phyloP scores from a whole-genome alignment of 2,113 vertebrate species.

The Psammodynastes pulverulentus region DNA sequence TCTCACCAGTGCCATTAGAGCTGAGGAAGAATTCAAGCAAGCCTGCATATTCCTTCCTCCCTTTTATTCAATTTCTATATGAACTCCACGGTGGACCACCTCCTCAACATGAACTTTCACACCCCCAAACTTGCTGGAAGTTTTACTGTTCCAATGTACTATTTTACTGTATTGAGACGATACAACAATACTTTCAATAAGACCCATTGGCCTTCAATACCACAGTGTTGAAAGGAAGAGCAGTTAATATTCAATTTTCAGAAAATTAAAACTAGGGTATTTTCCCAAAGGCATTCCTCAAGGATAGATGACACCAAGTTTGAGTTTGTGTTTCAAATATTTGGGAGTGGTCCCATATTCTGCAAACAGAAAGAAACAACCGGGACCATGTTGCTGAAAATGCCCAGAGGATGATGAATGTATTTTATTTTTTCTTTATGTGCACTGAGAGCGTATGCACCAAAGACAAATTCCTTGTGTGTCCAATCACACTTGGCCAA shows the following conservation, averaged over 20 bases:
- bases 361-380: background rate
- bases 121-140: background rate
- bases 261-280: background rate
- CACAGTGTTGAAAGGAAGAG: background rate
- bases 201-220: background rate
- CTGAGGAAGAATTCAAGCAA: background rate
- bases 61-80: background rate
- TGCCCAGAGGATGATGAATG: background rate
- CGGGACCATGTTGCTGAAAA: background rate
- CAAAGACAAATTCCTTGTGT: too few relatives aligned
- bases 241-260: background rate
- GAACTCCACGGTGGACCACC: background rate
- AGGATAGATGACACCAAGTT: background rate
- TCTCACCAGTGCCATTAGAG: background rate
- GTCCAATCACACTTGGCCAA: too few relatives aligned
- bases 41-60: background rate
- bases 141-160: background rate
- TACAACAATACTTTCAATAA: background rate
- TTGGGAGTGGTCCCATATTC: background rate
- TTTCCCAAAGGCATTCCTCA: background rate
- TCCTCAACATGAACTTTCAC: background rate
- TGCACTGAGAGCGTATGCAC: too few relatives aligned
- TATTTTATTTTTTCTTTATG: too few relatives aligned
- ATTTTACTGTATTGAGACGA: background rate
- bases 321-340: background rate